These are phyloP conservation scores for Acyrthosiphon pisum DNA, from an alignment of 1,140 invertebrate species.

Conservation along the genomic window DNA sequence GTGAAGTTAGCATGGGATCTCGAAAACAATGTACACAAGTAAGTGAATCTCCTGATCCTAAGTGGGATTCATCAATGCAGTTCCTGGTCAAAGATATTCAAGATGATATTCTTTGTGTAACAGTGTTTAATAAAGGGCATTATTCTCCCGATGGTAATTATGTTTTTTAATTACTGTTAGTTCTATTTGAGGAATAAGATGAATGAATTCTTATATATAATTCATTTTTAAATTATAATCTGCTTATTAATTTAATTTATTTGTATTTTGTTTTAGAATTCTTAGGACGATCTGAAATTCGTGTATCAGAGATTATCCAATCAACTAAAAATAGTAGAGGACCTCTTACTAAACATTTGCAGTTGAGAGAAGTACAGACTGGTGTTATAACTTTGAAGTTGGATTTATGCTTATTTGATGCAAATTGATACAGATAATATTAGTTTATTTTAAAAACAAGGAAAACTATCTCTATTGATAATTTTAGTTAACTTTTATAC, in stretches of 20 bases:
- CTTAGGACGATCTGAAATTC: conserved; percentile 77
- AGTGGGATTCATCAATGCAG: conserved; percentile 86
- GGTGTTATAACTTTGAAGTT: conserved; percentile 78
- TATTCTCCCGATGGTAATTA: conserved; percentile 79
- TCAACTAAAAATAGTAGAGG: conserved; percentile 71
- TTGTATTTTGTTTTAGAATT: conserved; percentile 70
- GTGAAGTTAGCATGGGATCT: conserved; percentile 80
- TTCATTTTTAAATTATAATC: background rate
- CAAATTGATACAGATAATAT: background rate
- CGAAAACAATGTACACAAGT: conserved; percentile 78
- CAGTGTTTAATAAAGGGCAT: conserved; percentile 79
- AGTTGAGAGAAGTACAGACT: conserved; percentile 74
- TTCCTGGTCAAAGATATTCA: conserved; percentile 78
- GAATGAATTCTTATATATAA: background rate
- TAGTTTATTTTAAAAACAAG: background rate
- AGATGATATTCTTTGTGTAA: conserved; percentile 78
- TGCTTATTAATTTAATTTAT: conserved; percentile 29
- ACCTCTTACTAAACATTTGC: conserved; percentile 75
- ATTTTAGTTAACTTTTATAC: background rate
- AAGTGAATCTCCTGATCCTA: conserved; percentile 68
- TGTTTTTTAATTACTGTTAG: background rate
- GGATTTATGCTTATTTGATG: conserved; percentile 75
- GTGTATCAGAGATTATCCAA: conserved; percentile 72
- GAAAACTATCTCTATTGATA: background rate
- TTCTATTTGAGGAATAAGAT: background rate